Base-by-base conservation (phyloP, 2,797 vertebrate species). In the Fringilla coelebs region DNA sequence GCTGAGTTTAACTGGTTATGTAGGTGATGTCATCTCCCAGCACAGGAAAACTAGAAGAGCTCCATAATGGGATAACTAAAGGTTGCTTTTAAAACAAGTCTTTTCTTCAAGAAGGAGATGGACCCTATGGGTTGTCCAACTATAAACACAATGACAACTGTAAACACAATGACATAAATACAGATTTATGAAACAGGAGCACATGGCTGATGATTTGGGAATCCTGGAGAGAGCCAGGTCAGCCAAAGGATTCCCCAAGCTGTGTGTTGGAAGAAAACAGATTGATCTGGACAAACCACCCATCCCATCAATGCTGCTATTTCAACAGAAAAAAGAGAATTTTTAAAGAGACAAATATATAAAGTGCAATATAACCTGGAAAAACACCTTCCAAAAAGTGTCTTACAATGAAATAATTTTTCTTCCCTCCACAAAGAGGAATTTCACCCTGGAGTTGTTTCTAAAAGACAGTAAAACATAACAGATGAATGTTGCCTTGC, bases 401-500 rank as follows among this genome's bases (percentile, higher is more conserved):
- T 46, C 48, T 88, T 65, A 22, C 52, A 71, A 72, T 24, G 41
- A 81, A 88, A 88, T 92, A 1, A 36, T 65, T 94, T 75, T 88
- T 93, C 74, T 89, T 90, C 40, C 45, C 28, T 85, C 55, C 68
- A 67, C 54, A 58, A 77, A 87, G 73, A 80, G 58, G 77, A 51
- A 92, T 95, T 97, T 97, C 82, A 93, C 84, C 95, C 96, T 7
- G 17, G 88, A 95, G 91, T 91, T 94, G 87, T 74, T 92, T 86
- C 92, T 90, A 85, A 52, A 92, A 94, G 91, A 80, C 6, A 51
- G 90, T 94, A 73, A 93, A 96, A 89, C 89, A 92, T 32, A 96
- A 91, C 96, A 97, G 96, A 95, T 95, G 93, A 97, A 71, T 41
- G 84, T 87, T 96, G 95, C 73, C 95, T 90, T 97, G 94, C 95